A percentile compares a stretch with the other conserved stretches of the same genome.
Evolutionary conservation across 2,888 invertebrate genomes (phyloP).

Genomic region (Trachelus tabidus): DNA sequence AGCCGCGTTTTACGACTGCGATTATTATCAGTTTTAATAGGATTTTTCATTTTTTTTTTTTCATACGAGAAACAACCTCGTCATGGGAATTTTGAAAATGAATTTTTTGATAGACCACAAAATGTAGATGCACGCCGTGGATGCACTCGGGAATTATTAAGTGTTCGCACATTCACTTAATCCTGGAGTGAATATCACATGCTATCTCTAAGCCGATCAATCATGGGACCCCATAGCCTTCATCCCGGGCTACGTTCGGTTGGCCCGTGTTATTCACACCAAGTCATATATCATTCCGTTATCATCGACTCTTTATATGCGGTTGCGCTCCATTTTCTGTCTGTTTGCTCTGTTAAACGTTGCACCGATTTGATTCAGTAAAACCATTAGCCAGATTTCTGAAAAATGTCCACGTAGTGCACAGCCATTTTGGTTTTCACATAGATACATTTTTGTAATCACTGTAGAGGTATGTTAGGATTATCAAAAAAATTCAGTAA

Average conservation of each 20-base stretch:
- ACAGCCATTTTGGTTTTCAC: not conserved
- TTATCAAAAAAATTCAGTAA: not conserved
- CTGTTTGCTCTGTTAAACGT: conserved; percentile 64
- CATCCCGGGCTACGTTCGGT: conserved; percentile 30
- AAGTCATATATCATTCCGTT: conserved; percentile 66
- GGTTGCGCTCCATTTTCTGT: conserved; percentile 66
- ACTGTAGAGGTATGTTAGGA: not conserved
- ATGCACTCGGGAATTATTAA: conserved; percentile 31
- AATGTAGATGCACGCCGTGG: not conserved
- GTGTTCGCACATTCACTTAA: conserved; percentile 62
- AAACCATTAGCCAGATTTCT: conserved; percentile 61
- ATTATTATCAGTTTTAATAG: not conserved
- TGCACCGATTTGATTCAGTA: conserved; percentile 57
- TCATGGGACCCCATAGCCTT: conserved; percentile 46
- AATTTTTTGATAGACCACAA: not conserved
- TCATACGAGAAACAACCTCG: not conserved
- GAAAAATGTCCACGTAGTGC: not conserved
- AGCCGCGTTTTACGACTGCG: not conserved
- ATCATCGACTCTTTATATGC: conserved; percentile 67
- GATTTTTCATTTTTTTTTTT: not conserved
- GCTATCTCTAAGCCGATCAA: conserved; percentile 65
- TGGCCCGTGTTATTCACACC: conserved; percentile 58
- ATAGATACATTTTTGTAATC: not conserved
- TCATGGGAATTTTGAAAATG: conserved; percentile 10
- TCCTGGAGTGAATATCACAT: conserved; percentile 61